Base-by-base conservation (phyloP, 2,888 invertebrate genomes). In the Drosophila kokeensis region DNA sequence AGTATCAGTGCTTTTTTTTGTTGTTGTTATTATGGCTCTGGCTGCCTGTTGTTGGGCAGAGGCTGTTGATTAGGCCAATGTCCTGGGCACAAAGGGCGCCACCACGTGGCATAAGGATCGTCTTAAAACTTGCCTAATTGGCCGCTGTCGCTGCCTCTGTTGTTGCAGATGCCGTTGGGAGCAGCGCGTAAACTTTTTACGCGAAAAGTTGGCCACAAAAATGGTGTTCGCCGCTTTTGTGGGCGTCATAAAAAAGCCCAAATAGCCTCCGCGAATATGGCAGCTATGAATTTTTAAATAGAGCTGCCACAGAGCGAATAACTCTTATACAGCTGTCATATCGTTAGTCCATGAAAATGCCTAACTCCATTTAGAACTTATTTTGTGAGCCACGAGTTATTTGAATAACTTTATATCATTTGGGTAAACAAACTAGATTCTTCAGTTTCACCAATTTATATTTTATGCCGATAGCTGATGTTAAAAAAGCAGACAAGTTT, bases 31-130 rank as follows among this genome's bases (percentile, higher is more conserved):
- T 62, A 27, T 34, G 49, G 54, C 36, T 59, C 34, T 53, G 63
- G 53, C 36, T 64, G 63, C 52, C 36, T 64, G 38, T 30, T 32
- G 15, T 24, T 73, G 15, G 21, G 40, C 52, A 50, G 29, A 59
- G 27, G 83, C 45, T 73, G 65, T 70, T 81, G 87, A 82, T 87
- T 82, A 82, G 83, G 79, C 73, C 75, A 65, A 63, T 59, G 73
- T 79, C 54, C 64, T 68, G 70, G 34, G 57, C 82, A 81, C 79
- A 80, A 80, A 79, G 79, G 79, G 65, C 74, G 68, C 15, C 70
- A 79, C 74, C 79, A 79, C 53, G 70, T 62, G 61, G 50, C 69
- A 80, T 69, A 76, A 76, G 80, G 65, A 71, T 66, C 65, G 58
- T 54, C 80, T 80, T 71, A 69, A 80, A 79, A 79, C 72, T 76